A percentile compares a stretch with the other conserved stretches of the same genome.
phyloP scores from a whole-genome alignment of 2,888 invertebrate species.

The Ditula angustiorana region DNA sequence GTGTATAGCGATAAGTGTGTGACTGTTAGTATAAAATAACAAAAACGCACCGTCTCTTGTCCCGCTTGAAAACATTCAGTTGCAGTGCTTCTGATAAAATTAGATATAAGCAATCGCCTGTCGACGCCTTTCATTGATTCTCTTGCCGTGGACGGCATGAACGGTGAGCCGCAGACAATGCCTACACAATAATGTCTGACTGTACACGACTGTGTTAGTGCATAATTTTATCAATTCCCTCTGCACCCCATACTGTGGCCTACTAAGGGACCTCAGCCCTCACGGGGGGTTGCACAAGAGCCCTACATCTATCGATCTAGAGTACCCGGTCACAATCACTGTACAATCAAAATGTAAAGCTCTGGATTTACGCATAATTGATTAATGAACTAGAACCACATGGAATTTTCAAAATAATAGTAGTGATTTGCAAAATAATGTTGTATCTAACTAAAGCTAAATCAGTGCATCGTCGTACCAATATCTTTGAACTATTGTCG shows the following conservation, averaged over 20 bases:
- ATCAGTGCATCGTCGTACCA: too few species aligned
- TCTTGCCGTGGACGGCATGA: not conserved
- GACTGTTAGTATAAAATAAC: too few species aligned
- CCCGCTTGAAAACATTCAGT: too few species aligned
- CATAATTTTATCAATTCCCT: conserved; percentile 43
- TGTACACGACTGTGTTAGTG: conserved; percentile 31
- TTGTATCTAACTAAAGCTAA: too few species aligned
- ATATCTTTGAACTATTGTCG: too few species aligned
- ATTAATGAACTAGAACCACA: not conserved
- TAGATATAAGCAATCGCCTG: not conserved
- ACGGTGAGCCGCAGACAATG: conserved; percentile 22
- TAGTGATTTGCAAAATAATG: not conserved
- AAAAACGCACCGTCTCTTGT: too few species aligned
- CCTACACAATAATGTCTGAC: conserved; percentile 33
- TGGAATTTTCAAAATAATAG: too few species aligned
- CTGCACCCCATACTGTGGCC: conserved; percentile 50
- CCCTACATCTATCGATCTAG: conserved; percentile 39
- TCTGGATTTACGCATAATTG: conserved; percentile 5
- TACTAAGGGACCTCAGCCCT: conserved; percentile 48
- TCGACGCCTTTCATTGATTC: not conserved
- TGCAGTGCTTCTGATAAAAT: too few species aligned
- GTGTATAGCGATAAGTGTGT: too few species aligned
- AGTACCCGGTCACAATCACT: conserved; percentile 35
- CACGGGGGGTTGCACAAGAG: conserved; percentile 46
- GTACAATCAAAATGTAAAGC: conserved; percentile 29